These are phyloP conservation scores for Oreochromis tanganicae DNA, from an alignment of 2,113 vertebrate genomes.

Conservation along the genomic window DNA sequence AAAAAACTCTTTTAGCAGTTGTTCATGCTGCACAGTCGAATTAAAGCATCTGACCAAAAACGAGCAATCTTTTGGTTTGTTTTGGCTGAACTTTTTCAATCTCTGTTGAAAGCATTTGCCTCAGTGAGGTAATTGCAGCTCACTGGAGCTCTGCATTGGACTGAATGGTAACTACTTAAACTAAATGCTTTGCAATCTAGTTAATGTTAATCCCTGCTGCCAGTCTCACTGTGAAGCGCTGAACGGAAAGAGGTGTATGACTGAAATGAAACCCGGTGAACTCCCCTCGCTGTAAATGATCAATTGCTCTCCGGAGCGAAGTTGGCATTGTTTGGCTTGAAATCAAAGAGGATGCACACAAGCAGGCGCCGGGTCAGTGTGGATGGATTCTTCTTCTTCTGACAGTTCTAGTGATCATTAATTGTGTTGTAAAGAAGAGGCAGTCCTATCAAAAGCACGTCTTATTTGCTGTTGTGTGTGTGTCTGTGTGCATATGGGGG, in stretches of 20 bases:
- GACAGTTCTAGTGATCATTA: conserved; percentile 16
- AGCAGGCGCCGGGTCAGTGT: neutral
- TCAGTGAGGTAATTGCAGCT: neutral
- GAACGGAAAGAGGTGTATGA: neutral
- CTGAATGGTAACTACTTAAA: neutral
- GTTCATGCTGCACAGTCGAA: neutral
- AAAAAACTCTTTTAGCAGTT: neutral
- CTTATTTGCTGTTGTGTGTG: neutral
- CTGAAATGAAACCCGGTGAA: neutral
- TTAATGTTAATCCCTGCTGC: neutral
- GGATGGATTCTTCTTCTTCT: conserved; percentile 14
- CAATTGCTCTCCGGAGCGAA: conserved; percentile 3
- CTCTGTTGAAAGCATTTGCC: neutral
- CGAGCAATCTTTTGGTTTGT: neutral
- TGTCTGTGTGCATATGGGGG: neutral
- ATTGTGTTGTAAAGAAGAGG: neutral
- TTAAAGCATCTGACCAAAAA: neutral
- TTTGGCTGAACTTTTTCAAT: neutral
- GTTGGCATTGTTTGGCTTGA: conserved; percentile 27
- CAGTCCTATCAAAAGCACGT: neutral
- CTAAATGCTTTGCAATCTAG: neutral
- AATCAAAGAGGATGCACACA: neutral
- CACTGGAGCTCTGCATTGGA: neutral
- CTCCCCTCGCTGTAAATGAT: neutral
- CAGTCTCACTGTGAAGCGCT: neutral